Percentiles rank a stretch among this genome's conserved stretches.
Conservation (phyloP, 2,888 invertebrate species). For the Rugalucina vietnamica region DNA sequence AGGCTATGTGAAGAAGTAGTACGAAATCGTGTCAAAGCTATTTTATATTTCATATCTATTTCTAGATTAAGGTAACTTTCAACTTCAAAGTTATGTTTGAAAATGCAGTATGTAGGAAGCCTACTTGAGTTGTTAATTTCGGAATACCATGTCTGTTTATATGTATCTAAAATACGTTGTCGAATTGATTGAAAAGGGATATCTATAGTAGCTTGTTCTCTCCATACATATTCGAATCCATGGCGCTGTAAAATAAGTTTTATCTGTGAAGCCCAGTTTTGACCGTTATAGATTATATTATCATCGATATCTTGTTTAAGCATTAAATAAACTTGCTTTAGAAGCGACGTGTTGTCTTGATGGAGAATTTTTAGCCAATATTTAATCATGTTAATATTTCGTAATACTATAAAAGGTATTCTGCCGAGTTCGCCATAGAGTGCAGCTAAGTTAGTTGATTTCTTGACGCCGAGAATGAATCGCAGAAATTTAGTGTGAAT, state of each 20-base stretch:
- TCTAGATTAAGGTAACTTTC: background rate
- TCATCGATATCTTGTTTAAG: background rate
- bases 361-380: too few species aligned
- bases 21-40: background rate
- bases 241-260: background rate
- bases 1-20: background rate
- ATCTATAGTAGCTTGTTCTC: background rate
- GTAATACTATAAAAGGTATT: background rate
- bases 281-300: background rate
- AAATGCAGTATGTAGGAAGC: background rate
- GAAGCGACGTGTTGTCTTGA: too few species aligned
- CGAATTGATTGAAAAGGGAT: background rate
- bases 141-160: background rate
- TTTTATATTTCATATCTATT: background rate
- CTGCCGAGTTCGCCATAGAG: too few species aligned
- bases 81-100: background rate
- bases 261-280: background rate
- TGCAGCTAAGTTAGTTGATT: too few species aligned
- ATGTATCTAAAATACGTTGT: background rate
- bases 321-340: background rate
- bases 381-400: background rate
- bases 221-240: background rate
- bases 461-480: background rate
- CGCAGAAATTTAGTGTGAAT: background rate
- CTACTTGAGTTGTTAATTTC: background rate